Conservation (phyloP, 2,888 invertebrate genomes). For the Oxycera nigricornis region DNA sequence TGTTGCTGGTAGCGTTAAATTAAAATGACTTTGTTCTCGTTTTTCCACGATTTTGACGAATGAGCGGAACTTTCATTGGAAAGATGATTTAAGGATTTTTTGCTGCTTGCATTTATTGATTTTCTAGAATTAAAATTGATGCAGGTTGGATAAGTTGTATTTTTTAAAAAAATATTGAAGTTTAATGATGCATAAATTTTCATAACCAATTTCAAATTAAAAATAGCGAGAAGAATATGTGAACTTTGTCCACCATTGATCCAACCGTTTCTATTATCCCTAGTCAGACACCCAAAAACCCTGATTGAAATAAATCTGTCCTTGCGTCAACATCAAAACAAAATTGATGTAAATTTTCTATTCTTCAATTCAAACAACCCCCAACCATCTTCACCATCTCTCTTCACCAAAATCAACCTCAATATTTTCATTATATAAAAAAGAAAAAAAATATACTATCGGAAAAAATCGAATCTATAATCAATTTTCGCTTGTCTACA, state of each 20-base stretch:
- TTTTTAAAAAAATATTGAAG: neutral
- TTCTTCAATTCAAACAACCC: too few relatives aligned
- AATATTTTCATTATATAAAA: too few relatives aligned
- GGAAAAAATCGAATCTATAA: neutral
- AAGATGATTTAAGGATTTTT: too few relatives aligned
- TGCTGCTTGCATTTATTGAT: neutral
- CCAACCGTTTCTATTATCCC: neutral
- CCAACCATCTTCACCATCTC: too few relatives aligned
- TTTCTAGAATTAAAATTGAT: neutral
- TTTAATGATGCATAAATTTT: neutral
- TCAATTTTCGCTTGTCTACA: neutral
- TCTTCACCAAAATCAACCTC: too few relatives aligned
- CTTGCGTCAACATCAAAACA: neutral
- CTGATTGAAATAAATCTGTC: neutral
- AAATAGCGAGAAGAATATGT: neutral
- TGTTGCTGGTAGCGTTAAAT: neutral
- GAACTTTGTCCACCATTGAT: neutral
- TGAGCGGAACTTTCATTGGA: too few relatives aligned
- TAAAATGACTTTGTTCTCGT: conserved; percentile 4
- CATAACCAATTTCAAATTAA: neutral
- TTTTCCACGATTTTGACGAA: neutral
- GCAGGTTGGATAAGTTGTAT: neutral
- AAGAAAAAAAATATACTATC: neutral
- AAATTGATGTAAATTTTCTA: neutral
- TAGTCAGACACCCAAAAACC: neutral